Evolutionary conservation across 2,888 invertebrate genomes (phyloP).

Genomic region (Halocaridina rubra): DNA sequence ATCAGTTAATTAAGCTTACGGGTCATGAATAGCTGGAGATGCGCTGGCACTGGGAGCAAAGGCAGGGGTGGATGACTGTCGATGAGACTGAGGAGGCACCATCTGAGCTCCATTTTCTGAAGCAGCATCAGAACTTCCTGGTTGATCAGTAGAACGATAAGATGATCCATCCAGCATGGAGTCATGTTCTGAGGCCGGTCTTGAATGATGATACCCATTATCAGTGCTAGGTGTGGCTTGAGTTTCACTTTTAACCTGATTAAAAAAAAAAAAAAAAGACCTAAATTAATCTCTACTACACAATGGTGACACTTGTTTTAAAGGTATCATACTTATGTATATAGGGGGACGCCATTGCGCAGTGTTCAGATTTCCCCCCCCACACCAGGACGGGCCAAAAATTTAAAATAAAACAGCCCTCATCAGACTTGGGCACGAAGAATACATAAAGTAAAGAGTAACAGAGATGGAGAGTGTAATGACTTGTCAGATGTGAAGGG

Average conservation of each 20-base stretch:
- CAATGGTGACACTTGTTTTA: too few relatives aligned
- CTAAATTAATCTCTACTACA: too few relatives aligned
- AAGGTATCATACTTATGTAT: neutral
- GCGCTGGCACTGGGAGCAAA: neutral
- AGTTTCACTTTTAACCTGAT: conserved; percentile 34
- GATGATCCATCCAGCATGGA: neutral
- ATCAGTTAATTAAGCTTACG: neutral
- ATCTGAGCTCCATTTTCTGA: conserved; percentile 2
- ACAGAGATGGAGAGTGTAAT: too few relatives aligned
- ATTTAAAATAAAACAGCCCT: too few relatives aligned
- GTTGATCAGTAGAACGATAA: conserved; percentile 10
- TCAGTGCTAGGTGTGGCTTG: conserved; percentile 31
- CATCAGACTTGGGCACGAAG: too few relatives aligned
- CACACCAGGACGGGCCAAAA: too few relatives aligned
- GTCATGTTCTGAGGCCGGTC: conserved; percentile 39
- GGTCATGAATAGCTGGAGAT: neutral
- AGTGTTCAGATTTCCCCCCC: too few relatives aligned
- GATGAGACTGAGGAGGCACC: neutral
- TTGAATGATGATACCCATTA: neutral
- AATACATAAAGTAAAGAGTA: too few relatives aligned
- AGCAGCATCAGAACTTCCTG: neutral
- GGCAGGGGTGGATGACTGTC: neutral
- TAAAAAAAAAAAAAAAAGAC: neutral
- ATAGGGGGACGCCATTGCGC: too few relatives aligned
- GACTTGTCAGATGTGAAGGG: too few relatives aligned